Conservation (phyloP, 2,888 invertebrate genomes). For the Lasioglossum malachurum region DNA sequence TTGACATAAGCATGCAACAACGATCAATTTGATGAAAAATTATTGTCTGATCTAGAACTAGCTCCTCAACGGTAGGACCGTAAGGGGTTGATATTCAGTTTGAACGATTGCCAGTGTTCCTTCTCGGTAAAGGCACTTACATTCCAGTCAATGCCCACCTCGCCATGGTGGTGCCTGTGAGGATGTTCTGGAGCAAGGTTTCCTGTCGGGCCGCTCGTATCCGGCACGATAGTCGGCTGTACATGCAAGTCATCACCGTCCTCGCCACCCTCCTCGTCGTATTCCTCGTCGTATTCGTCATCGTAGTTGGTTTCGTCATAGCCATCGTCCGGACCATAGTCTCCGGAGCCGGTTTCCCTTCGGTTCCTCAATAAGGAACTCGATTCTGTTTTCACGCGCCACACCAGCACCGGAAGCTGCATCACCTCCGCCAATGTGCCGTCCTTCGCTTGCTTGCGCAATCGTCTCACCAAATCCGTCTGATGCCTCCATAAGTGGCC, state of each 20-base stretch:
- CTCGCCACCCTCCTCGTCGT: constrained; percentile 78
- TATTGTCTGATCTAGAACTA: no score
- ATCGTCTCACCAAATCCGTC: constrained; percentile 88
- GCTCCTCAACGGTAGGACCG: not conserved
- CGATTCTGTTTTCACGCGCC: constrained; percentile 87
- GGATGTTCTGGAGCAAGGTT: constrained; percentile 77
- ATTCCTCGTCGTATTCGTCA: constrained; percentile 82
- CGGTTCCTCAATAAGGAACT: constrained; percentile 77
- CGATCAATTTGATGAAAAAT: no score
- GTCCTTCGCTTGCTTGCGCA: constrained; percentile 90
- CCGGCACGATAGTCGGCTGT: constrained; percentile 65
- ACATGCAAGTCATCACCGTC: constrained; percentile 80
- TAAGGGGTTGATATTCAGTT: not conserved
- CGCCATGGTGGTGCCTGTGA: constrained; percentile 85
- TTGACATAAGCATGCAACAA: no score
- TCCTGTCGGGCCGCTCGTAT: constrained; percentile 63
- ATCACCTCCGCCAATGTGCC: constrained; percentile 90
- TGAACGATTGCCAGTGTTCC: not conserved
- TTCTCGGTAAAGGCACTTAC: constrained; percentile 33
- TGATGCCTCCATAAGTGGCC: constrained; percentile 89
- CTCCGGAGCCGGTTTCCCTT: constrained; percentile 82
- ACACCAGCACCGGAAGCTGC: constrained; percentile 89
- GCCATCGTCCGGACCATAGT: constrained; percentile 78
- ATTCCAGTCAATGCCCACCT: constrained; percentile 75
- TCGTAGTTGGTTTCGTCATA: constrained; percentile 79